Evolutionary conservation across 2,797 vertebrate genomes (phyloP).

Genomic region (Glossophaga mutica): DNA sequence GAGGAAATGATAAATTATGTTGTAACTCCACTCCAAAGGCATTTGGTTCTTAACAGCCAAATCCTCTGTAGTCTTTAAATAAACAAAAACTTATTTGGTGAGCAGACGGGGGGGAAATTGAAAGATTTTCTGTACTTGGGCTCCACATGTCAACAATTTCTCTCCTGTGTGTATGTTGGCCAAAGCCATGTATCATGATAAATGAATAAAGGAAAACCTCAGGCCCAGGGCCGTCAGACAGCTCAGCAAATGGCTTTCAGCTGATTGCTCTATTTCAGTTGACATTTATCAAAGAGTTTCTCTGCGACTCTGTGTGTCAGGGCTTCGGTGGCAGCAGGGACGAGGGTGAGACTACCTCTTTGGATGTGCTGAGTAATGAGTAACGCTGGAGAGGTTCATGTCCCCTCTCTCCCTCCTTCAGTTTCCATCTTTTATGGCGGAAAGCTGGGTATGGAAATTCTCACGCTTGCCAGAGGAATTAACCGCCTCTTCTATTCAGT

Average conservation of each 20-base stretch:
- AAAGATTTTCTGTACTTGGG: slow-evolving; percentile 89
- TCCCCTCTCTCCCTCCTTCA: neutral
- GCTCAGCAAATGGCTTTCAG: slow-evolving; percentile 97
- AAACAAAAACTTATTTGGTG: slow-evolving; percentile 93
- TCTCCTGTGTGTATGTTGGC: slow-evolving; percentile 99
- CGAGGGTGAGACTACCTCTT: slow-evolving; percentile 33
- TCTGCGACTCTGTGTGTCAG: slow-evolving; percentile 80
- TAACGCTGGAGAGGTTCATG: neutral
- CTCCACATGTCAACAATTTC: slow-evolving; percentile 99
- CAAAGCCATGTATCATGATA: slow-evolving; percentile 94
- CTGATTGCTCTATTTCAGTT: slow-evolving; percentile 92
- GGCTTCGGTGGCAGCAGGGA: neutral
- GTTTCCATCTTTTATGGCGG: neutral
- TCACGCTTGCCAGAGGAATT: slow-evolving; percentile 5
- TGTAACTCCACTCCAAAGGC: slow-evolving; percentile 81
- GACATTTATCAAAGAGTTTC: slow-evolving; percentile 94
- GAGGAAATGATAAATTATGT: slow-evolving; percentile 86
- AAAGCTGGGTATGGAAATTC: neutral
- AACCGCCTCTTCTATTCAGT: neutral
- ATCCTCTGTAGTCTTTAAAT: slow-evolving; percentile 89
- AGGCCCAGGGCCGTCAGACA: slow-evolving; percentile 88
- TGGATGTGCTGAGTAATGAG: neutral
- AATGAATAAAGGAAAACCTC: slow-evolving; percentile 97
- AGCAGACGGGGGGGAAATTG: slow-evolving; percentile 83
- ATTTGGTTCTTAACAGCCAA: slow-evolving; percentile 85